Conservation (phyloP, 30 jellyfish, hydroid and myxozoan species). For the Pseudorhiza aurosa region DNA sequence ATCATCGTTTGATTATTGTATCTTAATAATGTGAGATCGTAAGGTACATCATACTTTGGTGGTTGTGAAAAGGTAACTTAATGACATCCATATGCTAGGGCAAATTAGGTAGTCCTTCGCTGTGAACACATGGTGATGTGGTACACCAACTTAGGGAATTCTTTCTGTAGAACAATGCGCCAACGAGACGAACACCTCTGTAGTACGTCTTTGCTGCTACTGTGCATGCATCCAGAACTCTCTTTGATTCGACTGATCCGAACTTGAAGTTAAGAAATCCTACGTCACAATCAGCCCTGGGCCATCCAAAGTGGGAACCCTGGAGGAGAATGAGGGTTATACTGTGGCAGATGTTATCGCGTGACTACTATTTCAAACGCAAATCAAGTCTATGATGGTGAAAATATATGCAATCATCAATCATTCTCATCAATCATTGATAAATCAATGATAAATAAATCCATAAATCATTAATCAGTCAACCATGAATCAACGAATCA, state of each 20-base stretch:
- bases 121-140: constrained; percentile 13
- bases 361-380: too few species aligned
- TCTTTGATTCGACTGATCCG: not conserved
- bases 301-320: constrained; percentile 43
- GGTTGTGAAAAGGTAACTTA: too few species aligned
- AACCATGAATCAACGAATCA: too few species aligned
- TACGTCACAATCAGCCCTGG: constrained; percentile 33
- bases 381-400: too few species aligned
- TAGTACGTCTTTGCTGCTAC: constrained; percentile 29
- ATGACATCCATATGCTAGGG: not conserved
- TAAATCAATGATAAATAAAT: too few species aligned
- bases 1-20: too few species aligned
- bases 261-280: constrained; percentile 38
- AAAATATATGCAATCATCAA: too few species aligned
- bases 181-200: constrained; percentile 43
- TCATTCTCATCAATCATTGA: too few species aligned
- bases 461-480: too few species aligned
- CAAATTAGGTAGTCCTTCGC: constrained; percentile 39
- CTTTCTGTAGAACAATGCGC: constrained; percentile 37
- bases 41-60: not conserved
- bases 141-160: constrained; percentile 40
- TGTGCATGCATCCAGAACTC: constrained; percentile 21
- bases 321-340: not conserved
- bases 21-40: not conserved
- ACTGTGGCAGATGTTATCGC: too few species aligned